phyloP scores from a whole-genome alignment of 2,113 vertebrate species.

The Centrocercus urophasianus region DNA sequence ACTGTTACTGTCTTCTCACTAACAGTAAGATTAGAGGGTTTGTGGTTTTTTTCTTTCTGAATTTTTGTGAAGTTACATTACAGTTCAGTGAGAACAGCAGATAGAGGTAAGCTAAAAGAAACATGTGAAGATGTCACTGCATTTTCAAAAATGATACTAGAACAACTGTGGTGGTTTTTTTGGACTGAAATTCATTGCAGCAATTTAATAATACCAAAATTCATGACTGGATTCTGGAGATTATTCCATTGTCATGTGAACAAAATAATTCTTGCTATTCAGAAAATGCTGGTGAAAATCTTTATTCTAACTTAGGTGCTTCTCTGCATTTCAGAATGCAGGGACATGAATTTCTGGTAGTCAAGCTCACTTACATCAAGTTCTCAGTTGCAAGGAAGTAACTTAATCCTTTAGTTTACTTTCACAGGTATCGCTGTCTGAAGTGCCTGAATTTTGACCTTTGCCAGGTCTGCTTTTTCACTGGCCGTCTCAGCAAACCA shows the following conservation, averaged over 20 bases:
- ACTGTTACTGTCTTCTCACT: neutral
- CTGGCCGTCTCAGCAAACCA: slow-evolving; percentile 71
- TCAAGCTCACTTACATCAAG: neutral
- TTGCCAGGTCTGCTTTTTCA: slow-evolving; percentile 88
- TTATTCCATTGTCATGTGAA: neutral
- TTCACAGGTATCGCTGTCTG: slow-evolving; percentile 84
- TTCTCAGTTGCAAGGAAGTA: neutral
- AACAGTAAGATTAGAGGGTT: neutral
- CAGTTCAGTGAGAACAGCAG: neutral
- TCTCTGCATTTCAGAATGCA: neutral
- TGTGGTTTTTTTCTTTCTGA: neutral
- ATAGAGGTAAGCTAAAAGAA: neutral
- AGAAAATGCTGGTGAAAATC: neutral
- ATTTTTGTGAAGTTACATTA: neutral
- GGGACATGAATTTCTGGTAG: neutral
- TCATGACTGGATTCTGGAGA: neutral
- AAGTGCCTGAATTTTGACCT: slow-evolving; percentile 87
- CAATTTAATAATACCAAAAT: neutral
- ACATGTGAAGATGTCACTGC: neutral
- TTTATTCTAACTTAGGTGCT: neutral
- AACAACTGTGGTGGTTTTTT: neutral
- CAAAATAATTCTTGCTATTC: neutral
- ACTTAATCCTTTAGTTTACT: neutral
- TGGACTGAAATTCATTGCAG: neutral
- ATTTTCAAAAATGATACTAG: neutral